Evolutionary conservation across 2,113 vertebrate species (phyloP), one percentile per base, ranked within the genome.

Genomic region (Phyllopteryx taeniolatus): DNA sequence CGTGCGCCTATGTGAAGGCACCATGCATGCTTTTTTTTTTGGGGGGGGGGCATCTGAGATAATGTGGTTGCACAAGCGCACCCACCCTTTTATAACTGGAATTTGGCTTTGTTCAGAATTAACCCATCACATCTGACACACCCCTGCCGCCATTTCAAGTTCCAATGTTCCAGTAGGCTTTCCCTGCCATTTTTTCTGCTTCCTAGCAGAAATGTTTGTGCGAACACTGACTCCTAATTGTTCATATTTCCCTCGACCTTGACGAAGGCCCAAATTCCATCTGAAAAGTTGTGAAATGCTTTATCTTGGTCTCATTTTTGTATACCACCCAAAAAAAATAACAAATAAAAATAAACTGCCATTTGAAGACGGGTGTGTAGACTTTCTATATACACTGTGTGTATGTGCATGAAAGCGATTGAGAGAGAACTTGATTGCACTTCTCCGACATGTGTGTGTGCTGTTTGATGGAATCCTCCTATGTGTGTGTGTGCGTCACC

Each of bases 391-490:
- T 71, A 59, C 71, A 54, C 43, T 64, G 61, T 61, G n/a, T 19
- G 13, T 22, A 22, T 13, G 3, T 66, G 15, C 51, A 33, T 62
- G 53, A 31, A 62, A 69, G 63, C 57, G 49, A 60, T 7, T n/a
- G 9, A 14, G 64, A 47, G 57, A 76, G 64, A 83, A 81, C 85
- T 82, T 1, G 8, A 14, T 68, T 79, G 46, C 57, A 42, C 59
- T 67, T 80, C 67, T 68, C 72, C 35, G 69, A 75, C 68, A 10
- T 74, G 70, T 73, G 64, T 72, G 69, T 72, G 13, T 51, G 33
- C 60, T 86, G 65, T 79, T 49, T 20, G 63, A 59, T 6, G 27
- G 27, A 27, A 27, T 27, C 27, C 27, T 27, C 1, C 27, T 27
- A 27, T 68, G 70, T 70, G 20, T 27, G 2, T 79, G 49, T 82